phyloP scores from a whole-genome alignment of 2,797 vertebrate species.

The Petrocephalus sullivani region DNA sequence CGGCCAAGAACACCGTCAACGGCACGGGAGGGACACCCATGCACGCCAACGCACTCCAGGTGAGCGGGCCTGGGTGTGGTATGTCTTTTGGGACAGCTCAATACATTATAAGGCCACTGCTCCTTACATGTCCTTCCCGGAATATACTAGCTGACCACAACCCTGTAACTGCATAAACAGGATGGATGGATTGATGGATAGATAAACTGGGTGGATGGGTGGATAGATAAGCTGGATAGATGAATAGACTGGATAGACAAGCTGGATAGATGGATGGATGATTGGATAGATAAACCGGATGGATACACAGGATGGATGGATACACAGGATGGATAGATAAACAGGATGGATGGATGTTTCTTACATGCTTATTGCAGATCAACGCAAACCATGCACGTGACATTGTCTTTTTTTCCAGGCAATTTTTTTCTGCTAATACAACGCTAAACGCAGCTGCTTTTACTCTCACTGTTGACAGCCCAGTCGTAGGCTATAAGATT shows the following conservation, averaged over 20 bases:
- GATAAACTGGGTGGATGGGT: not conserved
- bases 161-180: not conserved
- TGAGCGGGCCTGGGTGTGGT: slow-evolving; percentile 36
- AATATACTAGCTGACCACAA: not conserved
- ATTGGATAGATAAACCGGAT: not conserved
- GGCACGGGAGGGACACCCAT: slow-evolving; percentile 88
- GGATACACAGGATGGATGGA: not conserved
- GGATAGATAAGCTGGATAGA: not conserved
- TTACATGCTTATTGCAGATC: not conserved
- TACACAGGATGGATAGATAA: not conserved
- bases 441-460: not conserved
- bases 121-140: not conserved
- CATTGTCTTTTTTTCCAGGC: not conserved
- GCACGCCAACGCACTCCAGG: slow-evolving; percentile 90
- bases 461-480: not conserved
- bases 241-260: not conserved
- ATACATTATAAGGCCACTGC: not conserved
- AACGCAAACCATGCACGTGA: not conserved
- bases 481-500: not conserved
- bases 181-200: not conserved
- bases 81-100: not conserved
- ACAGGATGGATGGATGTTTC: not conserved
- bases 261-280: not conserved
- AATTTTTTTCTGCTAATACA: not conserved
- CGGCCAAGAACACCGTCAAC: slow-evolving; percentile 81